A percentile compares a stretch with the other conserved stretches of the same genome.
phyloP scores from a whole-genome alignment of 1,140 invertebrate species.

The Procambarus clarkii region DNA sequence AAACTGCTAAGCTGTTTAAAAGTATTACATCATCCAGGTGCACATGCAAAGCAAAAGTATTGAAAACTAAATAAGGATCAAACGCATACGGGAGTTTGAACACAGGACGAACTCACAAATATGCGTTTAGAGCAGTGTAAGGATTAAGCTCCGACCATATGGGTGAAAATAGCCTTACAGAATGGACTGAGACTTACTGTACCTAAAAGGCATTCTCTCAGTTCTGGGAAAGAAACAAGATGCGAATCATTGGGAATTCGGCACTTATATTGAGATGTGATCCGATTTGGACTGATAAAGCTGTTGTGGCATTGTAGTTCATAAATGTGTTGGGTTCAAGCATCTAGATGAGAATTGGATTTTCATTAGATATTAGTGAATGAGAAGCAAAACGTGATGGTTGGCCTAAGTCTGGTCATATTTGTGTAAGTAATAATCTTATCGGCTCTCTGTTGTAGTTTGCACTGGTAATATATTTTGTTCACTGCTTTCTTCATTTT shows the following conservation, averaged over 20 bases:
- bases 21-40: too few species aligned
- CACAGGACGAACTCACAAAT: too few species aligned
- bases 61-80: too few species aligned
- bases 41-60: too few species aligned
- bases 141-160: too few species aligned
- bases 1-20: too few species aligned
- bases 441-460: constrained; percentile 37
- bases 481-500: constrained; percentile 8
- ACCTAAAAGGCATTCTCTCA: too few species aligned
- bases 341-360: constrained; percentile 32
- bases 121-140: too few species aligned
- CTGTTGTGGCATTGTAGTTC: constrained; percentile 59
- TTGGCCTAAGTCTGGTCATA: constrained; percentile 44
- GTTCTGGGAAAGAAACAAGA: not conserved
- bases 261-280: not conserved
- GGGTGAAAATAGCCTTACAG: too few species aligned
- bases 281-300: constrained; percentile 34
- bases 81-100: too few species aligned
- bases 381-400: constrained; percentile 19
- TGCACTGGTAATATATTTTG: constrained; percentile 11
- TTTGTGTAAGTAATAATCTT: constrained; percentile 32
- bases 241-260: not conserved
- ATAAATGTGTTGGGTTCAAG: constrained; percentile 38
- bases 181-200: too few species aligned
- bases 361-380: constrained; percentile 12